Conservation (phyloP, 2,888 invertebrate species). For the Diloba caeruleocephala region DNA sequence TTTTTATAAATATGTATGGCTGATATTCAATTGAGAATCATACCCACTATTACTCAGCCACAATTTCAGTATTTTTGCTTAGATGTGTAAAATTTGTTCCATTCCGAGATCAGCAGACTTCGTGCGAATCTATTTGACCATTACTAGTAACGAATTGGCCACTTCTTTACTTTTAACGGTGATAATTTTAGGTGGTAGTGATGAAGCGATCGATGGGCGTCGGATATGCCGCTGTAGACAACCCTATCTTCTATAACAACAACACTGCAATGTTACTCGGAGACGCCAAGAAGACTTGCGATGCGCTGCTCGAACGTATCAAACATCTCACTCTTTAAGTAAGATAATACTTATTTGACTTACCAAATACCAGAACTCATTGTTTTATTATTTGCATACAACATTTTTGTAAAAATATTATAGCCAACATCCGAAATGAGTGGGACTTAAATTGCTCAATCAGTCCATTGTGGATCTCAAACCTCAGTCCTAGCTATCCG, state of each 20-base stretch:
- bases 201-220: slow-evolving; percentile 97
- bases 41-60: too few relatives aligned
- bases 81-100: too few relatives aligned
- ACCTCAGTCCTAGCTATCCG: too few relatives aligned
- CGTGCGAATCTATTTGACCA: too few relatives aligned
- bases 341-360: slow-evolving; percentile 26
- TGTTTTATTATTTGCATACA: slow-evolving; percentile 4
- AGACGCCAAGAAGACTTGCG: slow-evolving; percentile 97
- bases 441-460: too few relatives aligned
- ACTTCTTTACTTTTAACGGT: not conserved
- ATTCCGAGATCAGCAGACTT: too few relatives aligned
- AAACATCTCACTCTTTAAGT: slow-evolving; percentile 74
- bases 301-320: slow-evolving; percentile 92
- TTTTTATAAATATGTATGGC: too few relatives aligned
- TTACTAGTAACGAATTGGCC: too few relatives aligned
- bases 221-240: slow-evolving; percentile 97
- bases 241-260: slow-evolving; percentile 96
- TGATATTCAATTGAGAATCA: too few relatives aligned
- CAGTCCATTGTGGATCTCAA: too few relatives aligned
- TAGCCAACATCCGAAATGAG: too few relatives aligned
- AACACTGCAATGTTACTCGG: slow-evolving; percentile 96
- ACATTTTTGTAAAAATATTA: slow-evolving; percentile 6
- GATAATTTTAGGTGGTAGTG: slow-evolving; percentile 91
- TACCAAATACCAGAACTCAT: slow-evolving; percentile 26
- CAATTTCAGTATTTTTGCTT: too few relatives aligned